These are phyloP conservation scores for Drosophila lacertosa DNA, from an alignment of 1,140 invertebrate species.

Conservation along the genomic window DNA sequence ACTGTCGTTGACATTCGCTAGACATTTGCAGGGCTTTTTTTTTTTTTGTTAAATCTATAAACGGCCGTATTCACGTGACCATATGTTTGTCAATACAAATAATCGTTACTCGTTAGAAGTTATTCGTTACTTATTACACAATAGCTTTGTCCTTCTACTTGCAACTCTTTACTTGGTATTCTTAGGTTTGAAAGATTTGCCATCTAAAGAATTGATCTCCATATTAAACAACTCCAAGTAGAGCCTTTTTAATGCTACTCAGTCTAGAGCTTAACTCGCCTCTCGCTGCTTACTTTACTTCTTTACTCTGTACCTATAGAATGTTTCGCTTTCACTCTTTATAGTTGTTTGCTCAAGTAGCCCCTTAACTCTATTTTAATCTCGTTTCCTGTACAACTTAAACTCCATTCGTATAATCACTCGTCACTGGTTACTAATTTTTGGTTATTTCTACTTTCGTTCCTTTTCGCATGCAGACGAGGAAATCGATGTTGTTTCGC, in stretches of 20 bases:
- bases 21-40: constrained; percentile 40
- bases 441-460: constrained; percentile 2
- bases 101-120: not conserved
- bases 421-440: constrained; percentile 2
- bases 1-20: constrained; percentile 48
- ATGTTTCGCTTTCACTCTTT: not conserved
- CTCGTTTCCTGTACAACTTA: not conserved
- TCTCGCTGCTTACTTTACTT: no score
- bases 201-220: no score
- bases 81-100: not conserved
- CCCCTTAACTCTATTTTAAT: not conserved
- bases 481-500: constrained; percentile 92
- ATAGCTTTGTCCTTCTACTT: not conserved
- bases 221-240: no score
- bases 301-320: no score
- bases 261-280: no score
- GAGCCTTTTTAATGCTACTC: no score
- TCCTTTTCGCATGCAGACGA: constrained; percentile 88
- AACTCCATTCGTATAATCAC: not conserved
- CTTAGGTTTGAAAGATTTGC: no score
- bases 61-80: no score
- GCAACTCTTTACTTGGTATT: no score
- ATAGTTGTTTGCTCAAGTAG: no score
- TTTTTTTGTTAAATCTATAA: no score
- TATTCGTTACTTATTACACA: not conserved